Evolutionary conservation across 2,797 vertebrate species (phyloP).

Genomic region (Sarcoramphus papa): DNA sequence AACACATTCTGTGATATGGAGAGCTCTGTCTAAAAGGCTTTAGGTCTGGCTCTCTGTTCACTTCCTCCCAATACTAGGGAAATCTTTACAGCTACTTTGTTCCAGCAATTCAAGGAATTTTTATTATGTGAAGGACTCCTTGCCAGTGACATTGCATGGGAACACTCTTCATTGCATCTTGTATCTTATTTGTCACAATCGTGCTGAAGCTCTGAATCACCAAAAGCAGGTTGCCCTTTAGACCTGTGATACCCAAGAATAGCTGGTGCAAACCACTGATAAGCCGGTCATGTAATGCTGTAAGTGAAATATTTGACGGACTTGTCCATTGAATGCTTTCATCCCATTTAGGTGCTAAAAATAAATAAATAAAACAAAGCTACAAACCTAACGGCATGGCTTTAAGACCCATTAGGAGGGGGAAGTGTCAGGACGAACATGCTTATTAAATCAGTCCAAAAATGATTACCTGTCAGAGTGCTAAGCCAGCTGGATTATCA

Average conservation of each 20-base stretch:
- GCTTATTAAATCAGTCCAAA: neutral
- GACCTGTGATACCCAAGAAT: neutral
- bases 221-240: neutral
- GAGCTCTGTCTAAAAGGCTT: neutral
- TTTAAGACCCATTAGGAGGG: neutral
- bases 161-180: neutral
- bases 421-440: neutral
- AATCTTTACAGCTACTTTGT: neutral
- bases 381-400: rapidly evolving
- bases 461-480: neutral
- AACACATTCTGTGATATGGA: neutral
- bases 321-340: neutral
- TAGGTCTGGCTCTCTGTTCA: neutral
- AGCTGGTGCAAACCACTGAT: neutral
- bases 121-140: neutral
- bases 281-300: rapidly evolving
- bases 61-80: rapidly evolving
- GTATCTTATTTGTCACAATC: neutral
- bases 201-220: neutral
- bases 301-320: neutral
- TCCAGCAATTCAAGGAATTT: rapidly evolving
- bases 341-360: neutral
- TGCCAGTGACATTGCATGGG: neutral
- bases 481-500: neutral
- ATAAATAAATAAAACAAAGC: neutral